These are phyloP conservation scores for Scaptodrosophila lebanonensis DNA, from an alignment of 1,140 invertebrate species.

Conservation along the genomic window DNA sequence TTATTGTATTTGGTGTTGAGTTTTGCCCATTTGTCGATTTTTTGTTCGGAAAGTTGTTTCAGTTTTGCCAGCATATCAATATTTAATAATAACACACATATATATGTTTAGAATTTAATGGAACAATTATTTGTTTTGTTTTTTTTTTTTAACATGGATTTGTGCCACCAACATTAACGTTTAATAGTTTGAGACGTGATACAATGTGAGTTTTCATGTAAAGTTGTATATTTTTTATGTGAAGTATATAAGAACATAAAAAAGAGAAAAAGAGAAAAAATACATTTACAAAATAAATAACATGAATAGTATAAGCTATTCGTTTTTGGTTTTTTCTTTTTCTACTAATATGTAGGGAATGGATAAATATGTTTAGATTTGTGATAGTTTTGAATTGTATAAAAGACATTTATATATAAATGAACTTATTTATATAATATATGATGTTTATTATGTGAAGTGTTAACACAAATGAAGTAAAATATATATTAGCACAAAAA, in stretches of 20 bases:
- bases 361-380: constrained; percentile 25
- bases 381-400: constrained; percentile 8
- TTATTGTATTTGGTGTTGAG: constrained; percentile 25
- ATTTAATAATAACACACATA: constrained; percentile 13
- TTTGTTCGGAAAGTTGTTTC: constrained; percentile 4
- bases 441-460: no score
- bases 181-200: constrained; percentile 47
- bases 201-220: constrained; percentile 44
- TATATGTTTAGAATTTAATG: constrained; percentile 40
- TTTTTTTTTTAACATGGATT: constrained; percentile 41
- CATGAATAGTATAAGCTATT: constrained; percentile 36
- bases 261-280: constrained; percentile 75
- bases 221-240: constrained; percentile 48
- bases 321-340: constrained; percentile 21
- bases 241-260: constrained; percentile 66
- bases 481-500: no score
- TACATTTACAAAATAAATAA: constrained; percentile 76
- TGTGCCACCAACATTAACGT: constrained; percentile 72
- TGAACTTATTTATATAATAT: no score
- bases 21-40: constrained; percentile 26
- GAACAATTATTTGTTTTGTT: constrained; percentile 25
- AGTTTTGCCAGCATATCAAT: constrained; percentile 31
- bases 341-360: constrained; percentile 11
- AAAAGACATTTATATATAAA: no score
- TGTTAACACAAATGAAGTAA: no score